phyloP scores from a whole-genome alignment of 35 echinoderm and acorn worm genomes.

The Apostichopus californicus region DNA sequence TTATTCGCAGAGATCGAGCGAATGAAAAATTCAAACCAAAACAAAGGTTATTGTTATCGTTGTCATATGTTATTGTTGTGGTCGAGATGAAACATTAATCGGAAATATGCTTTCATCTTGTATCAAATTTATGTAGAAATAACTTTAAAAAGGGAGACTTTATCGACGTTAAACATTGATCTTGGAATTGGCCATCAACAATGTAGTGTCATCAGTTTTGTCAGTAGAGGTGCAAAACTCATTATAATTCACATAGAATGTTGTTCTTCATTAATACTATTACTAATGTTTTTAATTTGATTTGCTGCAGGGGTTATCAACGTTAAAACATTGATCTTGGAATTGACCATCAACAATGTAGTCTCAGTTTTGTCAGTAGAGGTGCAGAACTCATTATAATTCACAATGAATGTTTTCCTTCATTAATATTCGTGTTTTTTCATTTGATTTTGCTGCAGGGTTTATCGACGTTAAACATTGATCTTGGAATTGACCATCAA shows the following conservation, averaged over 20 bases:
- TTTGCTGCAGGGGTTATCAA: conserved; percentile 56
- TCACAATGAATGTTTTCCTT: conserved; percentile 77
- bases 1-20: no score
- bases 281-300: background rate
- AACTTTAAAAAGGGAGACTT: background rate
- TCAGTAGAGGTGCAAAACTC: conserved; percentile 87
- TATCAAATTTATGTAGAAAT: no score
- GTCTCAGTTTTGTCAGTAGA: conserved; percentile 82
- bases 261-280: conserved; percentile 14
- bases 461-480: conserved; percentile 70
- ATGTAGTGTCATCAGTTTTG: conserved; percentile 80
- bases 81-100: no score
- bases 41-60: no score
- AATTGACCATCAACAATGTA: conserved; percentile 68
- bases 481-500: conserved; percentile 69
- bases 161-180: conserved; percentile 74
- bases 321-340: conserved; percentile 66
- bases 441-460: conserved; percentile 45
- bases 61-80: no score
- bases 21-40: no score
- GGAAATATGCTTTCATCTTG: no score
- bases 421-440: background rate
- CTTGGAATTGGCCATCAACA: conserved; percentile 72
- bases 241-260: conserved; percentile 86
- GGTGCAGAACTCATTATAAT: conserved; percentile 89